These are phyloP conservation scores for Phymastichus coffea DNA, from an alignment of 1,140 invertebrate species.

Conservation along the genomic window DNA sequence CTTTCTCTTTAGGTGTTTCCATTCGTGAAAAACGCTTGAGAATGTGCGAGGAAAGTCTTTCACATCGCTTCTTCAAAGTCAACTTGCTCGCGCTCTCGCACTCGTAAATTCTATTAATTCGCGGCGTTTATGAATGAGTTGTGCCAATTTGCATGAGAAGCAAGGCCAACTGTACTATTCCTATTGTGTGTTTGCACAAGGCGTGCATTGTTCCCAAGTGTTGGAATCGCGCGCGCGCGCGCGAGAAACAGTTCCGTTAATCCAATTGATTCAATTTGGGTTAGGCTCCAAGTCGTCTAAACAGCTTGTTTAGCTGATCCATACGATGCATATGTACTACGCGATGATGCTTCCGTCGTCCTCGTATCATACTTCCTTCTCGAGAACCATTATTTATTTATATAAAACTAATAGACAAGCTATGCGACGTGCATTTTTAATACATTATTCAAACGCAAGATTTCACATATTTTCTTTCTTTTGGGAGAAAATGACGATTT, in stretches of 20 bases:
- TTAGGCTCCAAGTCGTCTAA: constrained; percentile 59
- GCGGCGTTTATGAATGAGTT: constrained; percentile 29
- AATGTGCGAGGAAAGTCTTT: constrained; percentile 13
- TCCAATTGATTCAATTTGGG: constrained; percentile 57
- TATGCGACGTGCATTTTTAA: no score
- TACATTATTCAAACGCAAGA: no score
- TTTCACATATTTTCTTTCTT: no score
- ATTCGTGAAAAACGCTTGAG: no score
- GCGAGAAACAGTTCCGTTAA: constrained; percentile 51
- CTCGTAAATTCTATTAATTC: no score
- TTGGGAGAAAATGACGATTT: no score
- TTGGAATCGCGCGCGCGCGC: no score
- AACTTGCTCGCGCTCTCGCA: no score
- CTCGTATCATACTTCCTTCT: constrained; percentile 43
- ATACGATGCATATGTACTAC: constrained; percentile 44
- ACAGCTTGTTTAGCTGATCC: constrained; percentile 53
- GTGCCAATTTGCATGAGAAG: constrained; percentile 55
- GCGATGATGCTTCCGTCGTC: constrained; percentile 40
- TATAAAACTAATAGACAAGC: no score
- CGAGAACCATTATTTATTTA: no score
- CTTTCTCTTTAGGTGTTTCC: background rate
- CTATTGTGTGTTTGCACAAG: no score
- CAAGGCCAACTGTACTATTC: no score
- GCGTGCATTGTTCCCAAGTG: constrained; percentile 56
- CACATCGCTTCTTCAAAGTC: constrained; percentile 25